Base-by-base conservation (phyloP, 2,888 invertebrate species). In the Ophion ellenae region DNA sequence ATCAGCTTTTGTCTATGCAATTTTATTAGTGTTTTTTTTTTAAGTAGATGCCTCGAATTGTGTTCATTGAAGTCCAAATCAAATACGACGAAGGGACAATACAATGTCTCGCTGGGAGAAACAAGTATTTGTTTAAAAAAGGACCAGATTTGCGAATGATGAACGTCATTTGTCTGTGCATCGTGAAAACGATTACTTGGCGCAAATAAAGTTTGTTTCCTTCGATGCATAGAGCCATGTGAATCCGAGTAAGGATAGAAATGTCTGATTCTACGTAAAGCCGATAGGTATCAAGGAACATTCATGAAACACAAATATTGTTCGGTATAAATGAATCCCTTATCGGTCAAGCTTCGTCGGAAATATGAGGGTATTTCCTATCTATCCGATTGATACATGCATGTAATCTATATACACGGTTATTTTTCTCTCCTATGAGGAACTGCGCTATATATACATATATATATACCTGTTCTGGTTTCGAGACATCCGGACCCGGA, bases 401-500 rank as follows among this genome's bases (percentile, higher is more conserved):
- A 6, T 36, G 64, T 61, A 24, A 28, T 28, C 81, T 57, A 75
- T 61, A 75, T 57, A 32, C 45, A 45, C 70, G 61, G 24, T 61
- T 40, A 11, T 61, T 14, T 61, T 40, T 63, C 6, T 63, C 40
- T 20, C 40, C 11, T 5, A 59, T 40, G 45, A 45, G 59, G 14
- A 28, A 67, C 59, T 59, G 24, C 7, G 14, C 69, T 40, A 7
- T 67, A 67, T 57, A 67, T 53, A 78, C 2, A 47, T 47, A 14
- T 11, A 14, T 11, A 47, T 71, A 24, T 4, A 4, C 32, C 2
- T 32, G 4, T 45, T 76, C 71, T 66, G 61, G 81, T 74, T 73
- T 76, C 67, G 57, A 53, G 69, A 75, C 69, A 79, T 79, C 59
- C 71, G 71, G 66, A 64, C 40, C 63, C 76, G 64, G 76, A 61